A percentile compares a stretch with the other conserved stretches of the same genome.
phyloP scores from a whole-genome alignment of 2,797 vertebrate genomes.

The Carcharodon carcharias region DNA sequence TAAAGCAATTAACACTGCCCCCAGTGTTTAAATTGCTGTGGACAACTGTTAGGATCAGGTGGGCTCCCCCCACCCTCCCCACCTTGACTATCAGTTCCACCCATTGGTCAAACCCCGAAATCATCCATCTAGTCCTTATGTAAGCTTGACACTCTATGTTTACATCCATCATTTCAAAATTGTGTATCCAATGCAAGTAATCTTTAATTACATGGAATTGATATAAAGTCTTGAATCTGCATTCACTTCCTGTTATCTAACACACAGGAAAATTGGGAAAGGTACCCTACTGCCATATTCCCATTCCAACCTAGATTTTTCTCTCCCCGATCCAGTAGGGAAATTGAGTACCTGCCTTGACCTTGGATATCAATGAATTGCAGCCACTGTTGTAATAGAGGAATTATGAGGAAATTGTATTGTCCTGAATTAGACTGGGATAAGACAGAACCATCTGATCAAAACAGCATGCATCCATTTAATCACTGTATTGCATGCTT shows the following conservation, averaged over 20 bases:
- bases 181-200: neutral
- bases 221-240: neutral
- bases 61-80: too few relatives aligned
- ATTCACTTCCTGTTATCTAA: neutral
- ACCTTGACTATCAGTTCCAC: too few relatives aligned
- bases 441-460: neutral
- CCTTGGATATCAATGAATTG: neutral
- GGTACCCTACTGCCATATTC: neutral
- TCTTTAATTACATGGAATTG: neutral
- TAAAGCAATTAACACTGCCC: too few relatives aligned
- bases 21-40: too few relatives aligned
- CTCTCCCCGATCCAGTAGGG: neutral
- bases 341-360: neutral
- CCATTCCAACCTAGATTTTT: neutral
- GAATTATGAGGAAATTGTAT: neutral
- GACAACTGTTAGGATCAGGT: too few relatives aligned
- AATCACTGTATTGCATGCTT: neutral
- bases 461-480: neutral
- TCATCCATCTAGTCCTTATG: neutral
- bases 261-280: too few relatives aligned
- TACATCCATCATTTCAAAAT: neutral
- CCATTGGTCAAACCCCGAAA: neutral
- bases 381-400: neutral
- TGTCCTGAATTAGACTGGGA: neutral
- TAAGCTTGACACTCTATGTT: neutral